Evolutionary conservation across 2,797 vertebrate genomes (phyloP), one percentile per base, ranked within the genome.

Genomic region (Fistularia commersonii): DNA sequence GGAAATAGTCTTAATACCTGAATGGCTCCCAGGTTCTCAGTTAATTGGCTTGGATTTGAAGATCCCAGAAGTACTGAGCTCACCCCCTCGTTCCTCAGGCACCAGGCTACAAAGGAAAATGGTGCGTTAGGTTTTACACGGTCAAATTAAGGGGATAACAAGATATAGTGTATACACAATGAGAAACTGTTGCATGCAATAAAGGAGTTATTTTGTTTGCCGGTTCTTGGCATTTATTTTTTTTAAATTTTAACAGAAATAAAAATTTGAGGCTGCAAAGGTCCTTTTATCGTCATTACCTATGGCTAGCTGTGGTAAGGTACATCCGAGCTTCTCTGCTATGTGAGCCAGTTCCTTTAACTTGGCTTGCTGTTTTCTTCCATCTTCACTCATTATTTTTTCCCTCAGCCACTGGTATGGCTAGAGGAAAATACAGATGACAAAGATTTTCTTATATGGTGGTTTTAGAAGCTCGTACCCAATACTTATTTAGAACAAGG

Each of bases 341-440:
- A 99, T 94, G 5, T 93, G 94, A 40, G 88, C 85, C 58, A 99
- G 89, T 57, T 99, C 96, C 76, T 98, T 98, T 15, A 99, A 87
- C 69, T 99, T 99, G 56, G 76, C 91, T 70, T 98, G 96, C 78
- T 99, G 97, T 76, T 93, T 97, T 44, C 93, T 91, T 40, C 97
- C 97, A 51, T 99, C 95, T 55, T 99, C 97, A 1, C 95, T 97
- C 55, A 92, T 72, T 77, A 99, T 94, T 81, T 97, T 95, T 69
- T 99, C 97, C 64, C 93, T 97, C 72, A 99, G 69, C 97, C 97
- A 99, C 85, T 99, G 95, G 84, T 99, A 99, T 71, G 96, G 94
- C 97, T 99, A 53, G 31, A 46, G 9, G 12, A 10, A 32, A 15
- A 50, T 32, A 32, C 23, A 33, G 32, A 11, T 4, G 39, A n/a